Percentiles rank a stretch among this genome's conserved stretches.
Conservation (phyloP, 2,797 vertebrate species). For the Chelon labrosus region DNA sequence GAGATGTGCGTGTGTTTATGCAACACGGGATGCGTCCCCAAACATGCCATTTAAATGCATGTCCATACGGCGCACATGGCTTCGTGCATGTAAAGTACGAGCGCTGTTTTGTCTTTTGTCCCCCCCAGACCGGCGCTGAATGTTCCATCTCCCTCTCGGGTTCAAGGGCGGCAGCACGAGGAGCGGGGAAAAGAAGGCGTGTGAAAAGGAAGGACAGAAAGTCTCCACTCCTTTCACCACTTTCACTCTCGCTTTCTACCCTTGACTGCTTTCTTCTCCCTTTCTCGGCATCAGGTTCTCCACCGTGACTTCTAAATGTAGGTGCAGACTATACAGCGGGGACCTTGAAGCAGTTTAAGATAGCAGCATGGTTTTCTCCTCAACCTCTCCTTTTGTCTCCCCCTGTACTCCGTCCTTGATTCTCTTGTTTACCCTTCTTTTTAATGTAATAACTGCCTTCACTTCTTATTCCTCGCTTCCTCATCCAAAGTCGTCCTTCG, state of each 20-base stretch:
- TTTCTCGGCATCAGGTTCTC: slow-evolving; percentile 19
- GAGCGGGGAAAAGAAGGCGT: slow-evolving; percentile 22
- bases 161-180: slow-evolving; percentile 59
- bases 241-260: neutral
- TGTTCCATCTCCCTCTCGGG: slow-evolving; percentile 24
- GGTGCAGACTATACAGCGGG: slow-evolving; percentile 16
- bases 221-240: slow-evolving; percentile 12
- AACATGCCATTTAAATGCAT: neutral
- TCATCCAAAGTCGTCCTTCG: neutral
- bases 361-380: neutral
- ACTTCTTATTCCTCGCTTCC: neutral
- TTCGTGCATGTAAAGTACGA: slow-evolving; percentile 5
- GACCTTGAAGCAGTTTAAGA: slow-evolving; percentile 16
- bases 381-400: neutral
- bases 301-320: slow-evolving; percentile 25
- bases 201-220: slow-evolving; percentile 29
- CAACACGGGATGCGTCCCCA: slow-evolving; percentile 10
- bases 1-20: slow-evolving; percentile 20
- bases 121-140: slow-evolving; percentile 30
- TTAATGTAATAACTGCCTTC: neutral
- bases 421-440: neutral
- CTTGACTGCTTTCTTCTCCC: neutral
- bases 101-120: slow-evolving; percentile 43
- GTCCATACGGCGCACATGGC: neutral
- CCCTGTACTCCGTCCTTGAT: neutral